Percentiles rank a stretch among this genome's conserved stretches.
phyloP scores from a whole-genome alignment of 2,888 invertebrate species.

The Andrena dorsata region DNA sequence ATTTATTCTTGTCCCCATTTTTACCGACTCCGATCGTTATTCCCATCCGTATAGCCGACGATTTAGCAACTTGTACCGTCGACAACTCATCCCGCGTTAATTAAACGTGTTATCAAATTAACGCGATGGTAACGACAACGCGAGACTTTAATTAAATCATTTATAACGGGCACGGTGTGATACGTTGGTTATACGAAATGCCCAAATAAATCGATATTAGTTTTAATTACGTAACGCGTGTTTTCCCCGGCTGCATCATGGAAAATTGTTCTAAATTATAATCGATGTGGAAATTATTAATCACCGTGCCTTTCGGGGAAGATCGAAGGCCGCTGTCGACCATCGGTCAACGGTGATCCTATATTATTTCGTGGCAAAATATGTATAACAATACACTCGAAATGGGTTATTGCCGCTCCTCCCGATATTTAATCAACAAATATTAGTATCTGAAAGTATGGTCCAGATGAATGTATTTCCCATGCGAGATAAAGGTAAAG shows the following conservation, averaged over 20 bases:
- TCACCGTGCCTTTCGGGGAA: neutral
- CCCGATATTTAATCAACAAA: neutral
- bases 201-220: conserved; percentile 66
- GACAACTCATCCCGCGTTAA: conserved; percentile 60
- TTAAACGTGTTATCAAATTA: conserved; percentile 71
- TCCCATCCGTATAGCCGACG: conserved; percentile 13
- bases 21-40: conserved; percentile 17
- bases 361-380: conserved; percentile 4
- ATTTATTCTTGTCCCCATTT: conserved; percentile 24
- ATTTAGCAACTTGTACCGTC: conserved; percentile 47
- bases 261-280: conserved; percentile 53
- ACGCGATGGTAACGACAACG: conserved; percentile 58
- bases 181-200: conserved; percentile 57
- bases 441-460: conserved; percentile 5
- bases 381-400: conserved; percentile 4
- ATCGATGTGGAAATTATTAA: conserved; percentile 52
- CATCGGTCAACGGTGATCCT: neutral
- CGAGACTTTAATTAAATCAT: conserved; percentile 69
- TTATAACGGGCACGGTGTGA: conserved; percentile 56
- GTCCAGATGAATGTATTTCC: conserved; percentile 9
- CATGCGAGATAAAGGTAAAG: neutral
- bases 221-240: conserved; percentile 63
- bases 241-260: conserved; percentile 21
- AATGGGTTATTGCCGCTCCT: conserved; percentile 9
- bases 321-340: conserved; percentile 20